A percentile compares a stretch with the other conserved stretches of the same genome.
Evolutionary conservation across 2,888 invertebrate genomes (phyloP).

Genomic region (Meghimatium bilineatum): DNA sequence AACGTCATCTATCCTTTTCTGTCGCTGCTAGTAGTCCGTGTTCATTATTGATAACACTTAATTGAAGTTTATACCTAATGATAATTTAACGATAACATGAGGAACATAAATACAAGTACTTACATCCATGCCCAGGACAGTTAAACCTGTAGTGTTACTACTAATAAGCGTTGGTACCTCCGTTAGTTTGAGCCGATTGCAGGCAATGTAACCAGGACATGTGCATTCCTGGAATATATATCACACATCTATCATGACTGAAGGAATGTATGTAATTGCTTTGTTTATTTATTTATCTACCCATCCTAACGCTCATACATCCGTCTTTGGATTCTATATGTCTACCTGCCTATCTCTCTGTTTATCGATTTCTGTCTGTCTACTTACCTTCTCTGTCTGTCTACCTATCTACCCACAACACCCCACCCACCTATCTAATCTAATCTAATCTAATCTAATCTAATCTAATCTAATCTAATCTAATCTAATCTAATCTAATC

Average conservation of each 20-base stretch:
- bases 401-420: neutral
- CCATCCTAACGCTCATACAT: too few species aligned
- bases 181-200: neutral
- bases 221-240: neutral
- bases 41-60: too few species aligned
- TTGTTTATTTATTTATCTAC: neutral
- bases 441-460: too few species aligned
- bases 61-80: too few species aligned
- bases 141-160: neutral
- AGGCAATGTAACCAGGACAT: neutral
- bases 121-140: neutral
- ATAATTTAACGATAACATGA: too few species aligned
- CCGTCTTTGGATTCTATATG: neutral
- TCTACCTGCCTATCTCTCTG: neutral
- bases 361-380: neutral
- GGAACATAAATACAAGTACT: neutral
- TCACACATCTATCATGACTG: neutral
- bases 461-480: too few species aligned
- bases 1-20: too few species aligned
- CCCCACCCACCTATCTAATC: neutral
- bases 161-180: neutral
- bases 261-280: too few species aligned
- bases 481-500: too few species aligned
- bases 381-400: neutral
- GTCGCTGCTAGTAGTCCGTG: too few species aligned